These are phyloP conservation scores for Andrena hattorfiana DNA, from an alignment of 2,888 invertebrate genomes.

Conservation along the genomic window DNA sequence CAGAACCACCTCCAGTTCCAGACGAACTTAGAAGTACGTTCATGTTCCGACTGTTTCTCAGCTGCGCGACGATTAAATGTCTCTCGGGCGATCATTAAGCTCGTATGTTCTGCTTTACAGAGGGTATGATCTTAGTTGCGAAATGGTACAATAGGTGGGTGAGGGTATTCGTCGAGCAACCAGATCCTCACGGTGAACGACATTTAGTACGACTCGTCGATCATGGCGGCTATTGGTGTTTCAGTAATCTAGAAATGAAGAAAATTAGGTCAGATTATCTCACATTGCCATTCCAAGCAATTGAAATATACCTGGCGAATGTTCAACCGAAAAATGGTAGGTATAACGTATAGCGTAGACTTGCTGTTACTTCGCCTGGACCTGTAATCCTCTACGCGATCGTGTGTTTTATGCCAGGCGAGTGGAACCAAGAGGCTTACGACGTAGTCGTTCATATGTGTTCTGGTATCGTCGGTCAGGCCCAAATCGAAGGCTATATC, in stretches of 20 bases:
- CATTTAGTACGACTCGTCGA: conserved; percentile 96
- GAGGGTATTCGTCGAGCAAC: conserved; percentile 78
- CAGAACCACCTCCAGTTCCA: conserved; percentile 93
- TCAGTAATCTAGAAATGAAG: conserved; percentile 92
- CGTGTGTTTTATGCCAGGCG: conserved; percentile 85
- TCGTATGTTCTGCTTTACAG: conserved; percentile 84
- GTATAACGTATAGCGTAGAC: conserved; percentile 43
- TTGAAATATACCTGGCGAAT: conserved; percentile 97
- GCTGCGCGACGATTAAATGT: neutral
- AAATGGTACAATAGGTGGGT: conserved; percentile 93
- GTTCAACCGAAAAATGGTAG: conserved; percentile 92
- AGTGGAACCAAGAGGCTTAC: conserved; percentile 92
- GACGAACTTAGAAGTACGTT: conserved; percentile 91
- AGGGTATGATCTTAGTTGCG: conserved; percentile 95
- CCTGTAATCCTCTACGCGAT: neutral
- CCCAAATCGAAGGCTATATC: conserved; percentile 94
- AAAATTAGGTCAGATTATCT: conserved; percentile 98
- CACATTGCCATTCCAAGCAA: conserved; percentile 98
- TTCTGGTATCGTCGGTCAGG: conserved; percentile 93
- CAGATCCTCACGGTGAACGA: conserved; percentile 89
- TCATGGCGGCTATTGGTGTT: conserved; percentile 96
- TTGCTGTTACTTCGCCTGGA: neutral
- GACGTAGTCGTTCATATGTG: conserved; percentile 92
- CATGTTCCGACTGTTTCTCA: neutral
- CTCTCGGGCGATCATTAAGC: conserved; percentile 3